phyloP scores from a whole-genome alignment of 2,888 invertebrate species.

The Metellina segmentata region DNA sequence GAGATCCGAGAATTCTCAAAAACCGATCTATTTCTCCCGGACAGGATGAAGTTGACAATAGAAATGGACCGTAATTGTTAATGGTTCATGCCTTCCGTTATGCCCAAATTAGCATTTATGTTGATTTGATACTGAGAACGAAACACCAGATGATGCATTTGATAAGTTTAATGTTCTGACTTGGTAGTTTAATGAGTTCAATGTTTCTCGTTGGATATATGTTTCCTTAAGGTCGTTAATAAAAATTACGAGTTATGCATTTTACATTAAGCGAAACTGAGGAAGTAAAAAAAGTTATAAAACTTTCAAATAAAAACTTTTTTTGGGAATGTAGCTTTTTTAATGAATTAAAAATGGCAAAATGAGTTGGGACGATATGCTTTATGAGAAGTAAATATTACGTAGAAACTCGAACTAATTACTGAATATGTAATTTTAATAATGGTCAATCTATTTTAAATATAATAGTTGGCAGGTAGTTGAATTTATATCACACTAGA shows the following conservation, averaged over 20 bases:
- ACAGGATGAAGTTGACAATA: background rate
- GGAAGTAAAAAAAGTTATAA: background rate
- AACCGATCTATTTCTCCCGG: background rate
- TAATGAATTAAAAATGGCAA: background rate
- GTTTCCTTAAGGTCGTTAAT: background rate
- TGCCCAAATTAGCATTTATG: background rate
- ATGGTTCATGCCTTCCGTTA: background rate
- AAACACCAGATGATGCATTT: background rate
- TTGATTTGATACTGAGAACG: background rate
- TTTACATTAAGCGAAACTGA: no score
- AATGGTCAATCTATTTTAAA: no score
- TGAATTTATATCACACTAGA: no score
- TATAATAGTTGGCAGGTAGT: no score
- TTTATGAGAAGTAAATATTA: no score
- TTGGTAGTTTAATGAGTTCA: background rate
- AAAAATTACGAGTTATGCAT: background rate
- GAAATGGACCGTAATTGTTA: background rate
- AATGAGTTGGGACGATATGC: no score
- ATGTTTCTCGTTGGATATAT: background rate
- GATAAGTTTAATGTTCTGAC: background rate
- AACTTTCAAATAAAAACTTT: background rate
- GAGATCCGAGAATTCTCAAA: background rate
- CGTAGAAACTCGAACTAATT: no score
- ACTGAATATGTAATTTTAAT: no score
- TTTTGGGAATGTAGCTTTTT: background rate